Conservation (phyloP, 2,797 vertebrate genomes). For the Australoheros facetus region DNA sequence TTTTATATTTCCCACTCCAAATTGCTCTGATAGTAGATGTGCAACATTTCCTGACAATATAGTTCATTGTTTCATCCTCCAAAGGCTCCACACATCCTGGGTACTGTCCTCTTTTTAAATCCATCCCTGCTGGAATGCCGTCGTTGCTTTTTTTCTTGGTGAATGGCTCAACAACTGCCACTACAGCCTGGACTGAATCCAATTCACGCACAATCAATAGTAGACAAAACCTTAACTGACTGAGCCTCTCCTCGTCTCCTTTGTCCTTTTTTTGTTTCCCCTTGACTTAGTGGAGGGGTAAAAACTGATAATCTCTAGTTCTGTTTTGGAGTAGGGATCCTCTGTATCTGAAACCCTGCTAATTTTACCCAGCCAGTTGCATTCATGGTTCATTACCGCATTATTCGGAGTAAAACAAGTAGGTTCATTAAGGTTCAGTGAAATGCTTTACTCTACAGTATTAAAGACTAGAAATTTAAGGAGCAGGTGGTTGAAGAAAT, state of each 20-base stretch:
- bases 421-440: slow-evolving; percentile 4
- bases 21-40: background rate
- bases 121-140: background rate
- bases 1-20: slow-evolving; percentile 6
- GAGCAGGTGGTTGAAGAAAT: slow-evolving; percentile 53
- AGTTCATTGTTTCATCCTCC: background rate
- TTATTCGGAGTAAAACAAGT: slow-evolving; percentile 6
- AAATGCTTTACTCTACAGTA: background rate
- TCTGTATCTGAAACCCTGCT: background rate
- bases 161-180: slow-evolving; percentile 16
- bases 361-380: background rate
- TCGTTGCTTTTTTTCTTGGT: background rate
- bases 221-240: slow-evolving; percentile 47
- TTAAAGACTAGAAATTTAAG: slow-evolving; percentile 26
- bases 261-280: slow-evolving; percentile 23
- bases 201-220: slow-evolving; percentile 49
- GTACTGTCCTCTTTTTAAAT: background rate
- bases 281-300: background rate
- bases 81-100: background rate
- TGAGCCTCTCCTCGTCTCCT: slow-evolving; percentile 25
- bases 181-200: slow-evolving; percentile 38
- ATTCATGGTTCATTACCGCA: slow-evolving; percentile 12
- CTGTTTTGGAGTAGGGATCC: slow-evolving; percentile 2
- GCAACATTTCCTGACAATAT: slow-evolving; percentile 2
- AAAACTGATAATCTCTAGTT: background rate